Evolutionary conservation across 1,140 invertebrate genomes (phyloP).

Genomic region (Lerema accius): DNA sequence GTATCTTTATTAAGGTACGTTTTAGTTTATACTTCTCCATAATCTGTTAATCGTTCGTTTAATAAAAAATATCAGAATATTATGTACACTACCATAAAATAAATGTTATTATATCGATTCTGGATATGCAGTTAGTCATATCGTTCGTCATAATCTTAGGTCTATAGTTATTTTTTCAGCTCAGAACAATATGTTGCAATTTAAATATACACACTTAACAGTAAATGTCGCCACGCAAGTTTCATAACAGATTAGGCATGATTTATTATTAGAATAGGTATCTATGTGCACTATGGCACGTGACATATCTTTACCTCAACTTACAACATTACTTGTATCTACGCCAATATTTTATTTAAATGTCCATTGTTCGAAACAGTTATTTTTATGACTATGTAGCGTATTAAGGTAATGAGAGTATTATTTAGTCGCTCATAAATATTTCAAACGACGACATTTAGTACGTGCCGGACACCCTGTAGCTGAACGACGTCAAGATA

Average conservation of each 20-base stretch:
- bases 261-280: slow-evolving; percentile 10
- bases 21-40: too few relatives aligned
- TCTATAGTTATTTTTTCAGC: background rate
- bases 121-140: too few relatives aligned
- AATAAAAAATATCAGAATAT: too few relatives aligned
- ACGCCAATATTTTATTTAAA: slow-evolving; percentile 13
- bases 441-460: slow-evolving; percentile 1
- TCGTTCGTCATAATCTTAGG: too few relatives aligned
- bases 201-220: background rate
- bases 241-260: slow-evolving; percentile 11
- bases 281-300: slow-evolving; percentile 6
- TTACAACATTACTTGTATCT: slow-evolving; percentile 15
- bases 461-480: slow-evolving; percentile 23
- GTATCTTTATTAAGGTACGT: too few relatives aligned
- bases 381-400: slow-evolving; percentile 12
- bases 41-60: too few relatives aligned
- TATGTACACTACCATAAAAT: too few relatives aligned
- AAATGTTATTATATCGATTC: too few relatives aligned
- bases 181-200: background rate
- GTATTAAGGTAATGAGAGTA: background rate
- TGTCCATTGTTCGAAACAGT: slow-evolving; percentile 20
- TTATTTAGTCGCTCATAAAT: background rate
- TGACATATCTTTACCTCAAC: slow-evolving; percentile 19
- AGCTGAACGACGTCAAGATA: slow-evolving; percentile 51
- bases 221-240: slow-evolving; percentile 7